Percentiles rank a stretch among this genome's conserved stretches.
Conservation (phyloP, 2,888 invertebrate genomes). For the Ramazzottius varieornatus region DNA sequence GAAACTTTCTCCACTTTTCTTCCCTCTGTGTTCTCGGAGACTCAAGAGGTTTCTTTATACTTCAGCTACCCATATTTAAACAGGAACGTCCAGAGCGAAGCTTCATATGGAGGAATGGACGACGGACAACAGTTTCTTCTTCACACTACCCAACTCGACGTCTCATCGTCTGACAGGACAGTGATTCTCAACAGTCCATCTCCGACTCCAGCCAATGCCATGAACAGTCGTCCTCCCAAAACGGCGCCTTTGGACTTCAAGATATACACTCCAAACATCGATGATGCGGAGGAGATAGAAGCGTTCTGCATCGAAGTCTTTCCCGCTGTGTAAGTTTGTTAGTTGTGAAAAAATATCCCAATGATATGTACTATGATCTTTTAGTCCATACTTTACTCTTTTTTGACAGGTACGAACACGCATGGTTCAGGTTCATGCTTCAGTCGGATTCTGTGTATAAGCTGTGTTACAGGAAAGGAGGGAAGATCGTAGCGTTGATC, state of each 20-base stretch:
- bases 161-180: too few relatives aligned
- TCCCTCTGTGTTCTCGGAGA: too few relatives aligned
- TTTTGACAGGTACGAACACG: neutral
- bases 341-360: neutral
- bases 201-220: too few relatives aligned
- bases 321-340: neutral
- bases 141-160: too few relatives aligned
- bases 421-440: neutral
- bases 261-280: neutral
- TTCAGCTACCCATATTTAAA: too few relatives aligned
- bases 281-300: neutral
- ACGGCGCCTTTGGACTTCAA: neutral
- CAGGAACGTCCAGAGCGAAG: too few relatives aligned
- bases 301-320: neutral
- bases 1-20: too few relatives aligned
- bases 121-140: too few relatives aligned
- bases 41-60: too few relatives aligned
- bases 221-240: too few relatives aligned
- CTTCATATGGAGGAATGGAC: too few relatives aligned
- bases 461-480: neutral
- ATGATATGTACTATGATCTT: neutral
- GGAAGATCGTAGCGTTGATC: neutral
- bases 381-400: neutral
- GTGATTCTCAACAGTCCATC: too few relatives aligned
- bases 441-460: neutral